Base-by-base conservation (phyloP, 2,888 invertebrate species). In the Idaea aversata region DNA sequence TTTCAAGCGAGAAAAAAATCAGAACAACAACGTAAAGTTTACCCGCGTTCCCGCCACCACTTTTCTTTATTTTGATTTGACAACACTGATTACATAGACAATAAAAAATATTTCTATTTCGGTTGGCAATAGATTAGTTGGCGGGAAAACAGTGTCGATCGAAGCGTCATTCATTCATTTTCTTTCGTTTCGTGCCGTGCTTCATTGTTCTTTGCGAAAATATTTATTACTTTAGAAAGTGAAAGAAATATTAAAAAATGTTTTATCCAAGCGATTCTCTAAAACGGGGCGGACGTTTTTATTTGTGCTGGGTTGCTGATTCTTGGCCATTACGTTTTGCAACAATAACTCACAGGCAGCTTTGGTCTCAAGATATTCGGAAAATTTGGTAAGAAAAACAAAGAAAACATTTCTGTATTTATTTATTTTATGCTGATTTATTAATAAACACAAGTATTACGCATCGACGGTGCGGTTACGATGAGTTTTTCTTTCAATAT, bases 291-390 rank as follows among this genome's bases (percentile, higher is more conserved):
- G 92, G 92, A 34, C 84, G 85, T 72, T 92, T 92, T 81, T 88
- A 92, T 76, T 77, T 90, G 65, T 90, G 90, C 71, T 92, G 92
- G 92, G 84, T 92, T 6, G 92, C 91, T 35, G 92, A 92, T 76
- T 90, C 91, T 16, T 91, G 91, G 91, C 91, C 92, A 4, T 70
- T 85, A 38, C 83, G 87, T 64, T 92, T 92, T 82, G 85, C 87
- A 4, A 82, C 83, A 34, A 84, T 91, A 74, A 85, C 86, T 36
- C 86, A 85, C 15, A 80, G 85, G 25, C 89, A 91, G 71, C 78
- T 92, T 68, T 87, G 86, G 87, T 85, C 90, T 1, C 88, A 88
- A 71, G 89, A 93, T 79, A 82, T 93, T 72, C 80, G 89, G 16
- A 76, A 75, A 80, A 83, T 90, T 77, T 89, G 92, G 92, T 91